Evolutionary conservation across 2,113 vertebrate genomes (phyloP), one percentile per base, ranked within the genome.

Genomic region (Synchiropus splendidus): DNA sequence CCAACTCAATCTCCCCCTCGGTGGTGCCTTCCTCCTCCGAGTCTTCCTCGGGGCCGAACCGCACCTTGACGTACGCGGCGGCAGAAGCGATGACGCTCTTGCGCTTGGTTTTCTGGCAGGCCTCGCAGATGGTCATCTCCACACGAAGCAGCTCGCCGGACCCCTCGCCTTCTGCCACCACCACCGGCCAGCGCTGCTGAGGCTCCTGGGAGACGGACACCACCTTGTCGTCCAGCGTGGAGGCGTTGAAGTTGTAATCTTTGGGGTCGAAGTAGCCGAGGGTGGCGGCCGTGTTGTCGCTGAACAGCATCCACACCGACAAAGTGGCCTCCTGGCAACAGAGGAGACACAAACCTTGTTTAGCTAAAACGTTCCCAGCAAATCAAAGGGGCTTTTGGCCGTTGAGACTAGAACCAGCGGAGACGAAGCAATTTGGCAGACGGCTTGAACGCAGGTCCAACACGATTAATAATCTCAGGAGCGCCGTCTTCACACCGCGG

Each of bases 81-180:
- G 95, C 85, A 0, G 89, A 88, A 18, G 85, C 89, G 36, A 98
- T 86, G 45, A 97, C 73, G 0, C 92, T 99, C 73, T 93, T 98
- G 71, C 95, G 89, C 45, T 95, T 97, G 64, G 89, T 94, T 67
- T 99, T 99, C 85, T 98, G 94, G 74, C 95, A 99, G 68, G 85
- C 87, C 75, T 99, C 94, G 0, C 89, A 85, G 67, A 99, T 99
- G 62, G 88, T 89, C 80, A 99, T 91, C 71, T 98, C 94, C 0
- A 81, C 79, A 1, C 87, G 86, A 15, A 95, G 77, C 54, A 91
- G 51, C 41, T 90, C 86, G 0, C 94, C 95, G 0, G 77, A 49
- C 0, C 94, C 95, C 70, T 98, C 90, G 0, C 91, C 90, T 70
- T 97, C 85, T 0, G 94, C 92, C 58, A 89, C 82, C 67, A 98